Conservation (phyloP, 2,797 vertebrate species). For the Numenius phaeopus region DNA sequence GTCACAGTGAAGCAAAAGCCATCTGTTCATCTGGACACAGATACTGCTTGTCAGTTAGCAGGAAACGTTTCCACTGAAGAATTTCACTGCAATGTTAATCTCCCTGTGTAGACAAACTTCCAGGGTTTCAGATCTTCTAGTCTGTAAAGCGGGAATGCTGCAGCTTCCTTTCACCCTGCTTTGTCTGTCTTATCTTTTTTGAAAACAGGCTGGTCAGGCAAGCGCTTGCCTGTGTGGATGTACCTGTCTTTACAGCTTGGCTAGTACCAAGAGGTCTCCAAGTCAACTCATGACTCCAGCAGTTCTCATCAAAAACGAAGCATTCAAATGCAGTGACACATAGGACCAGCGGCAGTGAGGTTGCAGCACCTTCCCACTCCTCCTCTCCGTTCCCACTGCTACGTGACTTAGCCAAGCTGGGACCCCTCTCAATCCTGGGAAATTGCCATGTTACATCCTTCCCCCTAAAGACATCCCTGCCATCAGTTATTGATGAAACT, state of each 20-base stretch:
- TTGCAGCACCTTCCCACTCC: neutral
- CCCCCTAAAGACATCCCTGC: neutral
- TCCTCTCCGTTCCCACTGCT: neutral
- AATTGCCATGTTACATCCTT: neutral
- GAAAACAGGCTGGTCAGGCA: neutral
- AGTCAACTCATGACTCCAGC: neutral
- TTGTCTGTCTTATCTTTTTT: neutral
- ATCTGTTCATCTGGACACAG: conserved; percentile 63
- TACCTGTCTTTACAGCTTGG: neutral
- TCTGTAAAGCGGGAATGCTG: neutral
- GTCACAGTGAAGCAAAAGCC: conserved; percentile 55
- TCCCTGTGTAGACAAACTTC: neutral
- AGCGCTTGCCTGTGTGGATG: neutral
- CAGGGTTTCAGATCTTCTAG: neutral
- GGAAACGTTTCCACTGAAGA: conserved; percentile 39
- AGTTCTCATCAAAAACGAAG: neutral
- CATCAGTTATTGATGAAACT: neutral
- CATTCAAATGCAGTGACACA: neutral
- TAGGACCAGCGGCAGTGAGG: neutral
- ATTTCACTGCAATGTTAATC: neutral
- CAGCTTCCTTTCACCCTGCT: neutral
- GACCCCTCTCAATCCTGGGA: neutral
- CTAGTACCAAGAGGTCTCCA: neutral
- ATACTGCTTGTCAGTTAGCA: conserved; percentile 28
- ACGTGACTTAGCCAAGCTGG: neutral